Evolutionary conservation across 2,113 vertebrate genomes (phyloP).

Genomic region (Aramus guarauna): DNA sequence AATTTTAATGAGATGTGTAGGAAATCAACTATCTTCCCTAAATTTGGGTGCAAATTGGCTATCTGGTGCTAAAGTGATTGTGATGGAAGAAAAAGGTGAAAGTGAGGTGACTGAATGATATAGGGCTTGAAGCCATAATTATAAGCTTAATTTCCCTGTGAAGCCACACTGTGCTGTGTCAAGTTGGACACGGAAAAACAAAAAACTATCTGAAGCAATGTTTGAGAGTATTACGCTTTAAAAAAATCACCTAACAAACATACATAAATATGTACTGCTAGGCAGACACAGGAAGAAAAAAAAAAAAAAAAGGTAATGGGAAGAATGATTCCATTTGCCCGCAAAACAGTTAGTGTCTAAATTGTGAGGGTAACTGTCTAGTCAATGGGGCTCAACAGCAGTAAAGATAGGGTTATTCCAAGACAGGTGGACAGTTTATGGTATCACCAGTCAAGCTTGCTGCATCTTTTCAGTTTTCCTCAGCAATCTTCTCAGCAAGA

Average conservation of each 20-base stretch:
- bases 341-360: background rate
- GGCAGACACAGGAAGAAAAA: background rate
- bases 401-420: background rate
- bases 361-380: background rate
- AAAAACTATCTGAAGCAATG: background rate
- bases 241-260: background rate
- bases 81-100: background rate
- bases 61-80: background rate
- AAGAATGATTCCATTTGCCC: background rate
- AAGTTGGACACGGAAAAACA: background rate
- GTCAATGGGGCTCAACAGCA: background rate
- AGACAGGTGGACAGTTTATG: background rate
- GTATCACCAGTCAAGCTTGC: background rate
- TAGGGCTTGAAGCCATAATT: background rate
- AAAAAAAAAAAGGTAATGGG: background rate
- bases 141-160: background rate
- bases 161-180: background rate
- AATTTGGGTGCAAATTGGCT: background rate
- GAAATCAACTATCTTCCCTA: background rate
- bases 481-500: background rate
- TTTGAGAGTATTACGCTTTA: background rate
- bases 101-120: background rate
- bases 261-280: background rate
- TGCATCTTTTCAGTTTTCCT: background rate
- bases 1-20: background rate